Evolutionary conservation across 2,888 invertebrate species (phyloP).

Genomic region (Papilio protenor): DNA sequence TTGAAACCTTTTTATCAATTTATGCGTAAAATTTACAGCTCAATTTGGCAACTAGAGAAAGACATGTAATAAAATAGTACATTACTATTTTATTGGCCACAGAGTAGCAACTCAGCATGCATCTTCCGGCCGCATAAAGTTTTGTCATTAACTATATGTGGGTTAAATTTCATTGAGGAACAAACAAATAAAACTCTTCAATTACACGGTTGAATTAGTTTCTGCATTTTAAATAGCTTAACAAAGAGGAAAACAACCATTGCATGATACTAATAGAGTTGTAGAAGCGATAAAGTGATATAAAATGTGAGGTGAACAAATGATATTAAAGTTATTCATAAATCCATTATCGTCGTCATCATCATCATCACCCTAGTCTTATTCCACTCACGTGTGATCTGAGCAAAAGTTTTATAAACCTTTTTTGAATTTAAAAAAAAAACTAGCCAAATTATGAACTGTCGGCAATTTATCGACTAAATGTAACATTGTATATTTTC

Average conservation of each 20-base stretch:
- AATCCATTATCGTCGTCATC: no score
- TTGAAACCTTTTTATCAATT: slow-evolving; percentile 12
- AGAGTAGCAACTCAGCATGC: not conserved
- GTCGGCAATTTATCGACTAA: no score
- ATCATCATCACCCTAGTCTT: no score
- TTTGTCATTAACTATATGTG: slow-evolving; percentile 18
- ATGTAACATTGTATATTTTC: no score
- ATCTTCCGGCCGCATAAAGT: not conserved
- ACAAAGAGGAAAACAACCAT: not conserved
- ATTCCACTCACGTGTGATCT: no score
- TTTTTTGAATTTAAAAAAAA: no score
- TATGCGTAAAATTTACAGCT: slow-evolving; percentile 5
- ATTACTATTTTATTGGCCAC: slow-evolving; percentile 30
- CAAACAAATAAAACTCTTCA: not conserved
- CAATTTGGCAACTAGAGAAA: slow-evolving; percentile 29
- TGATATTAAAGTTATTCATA: no score
- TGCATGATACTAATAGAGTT: no score
- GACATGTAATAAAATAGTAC: slow-evolving; percentile 27
- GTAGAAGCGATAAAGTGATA: no score
- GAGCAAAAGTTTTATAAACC: no score
- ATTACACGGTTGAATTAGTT: not conserved
- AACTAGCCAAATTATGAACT: no score
- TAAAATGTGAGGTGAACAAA: no score
- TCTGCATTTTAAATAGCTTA: not conserved
- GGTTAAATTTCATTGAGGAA: slow-evolving; percentile 1